Evolutionary conservation across 2,888 invertebrate species (phyloP).

Genomic region (Mongoloraphidia duomilia): DNA sequence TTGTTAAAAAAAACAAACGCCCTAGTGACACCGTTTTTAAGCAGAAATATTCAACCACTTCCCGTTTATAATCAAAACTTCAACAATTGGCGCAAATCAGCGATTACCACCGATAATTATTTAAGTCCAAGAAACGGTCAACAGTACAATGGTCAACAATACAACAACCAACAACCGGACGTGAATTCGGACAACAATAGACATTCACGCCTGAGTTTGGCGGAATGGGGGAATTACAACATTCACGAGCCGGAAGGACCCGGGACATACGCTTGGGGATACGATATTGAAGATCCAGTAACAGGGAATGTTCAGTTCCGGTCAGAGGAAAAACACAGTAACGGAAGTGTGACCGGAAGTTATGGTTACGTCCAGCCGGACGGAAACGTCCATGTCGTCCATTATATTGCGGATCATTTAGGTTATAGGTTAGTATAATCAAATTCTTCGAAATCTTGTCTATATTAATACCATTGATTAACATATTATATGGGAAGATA

Average conservation of each 20-base stretch:
- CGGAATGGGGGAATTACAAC: conserved; percentile 29
- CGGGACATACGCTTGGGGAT: conserved; percentile 58
- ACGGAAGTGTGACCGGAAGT: conserved; percentile 57
- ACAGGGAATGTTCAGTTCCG: conserved; percentile 56
- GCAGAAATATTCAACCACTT: too few species aligned
- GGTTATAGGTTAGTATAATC: conserved; percentile 45
- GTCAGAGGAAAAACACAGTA: conserved; percentile 50
- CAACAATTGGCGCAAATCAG: too few species aligned
- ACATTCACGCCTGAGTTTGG: conserved; percentile 17
- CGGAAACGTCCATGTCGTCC: conserved; percentile 42
- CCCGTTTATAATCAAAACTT: too few species aligned
- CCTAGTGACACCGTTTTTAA: too few species aligned
- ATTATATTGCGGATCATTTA: conserved; percentile 46
- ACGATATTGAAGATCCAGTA: conserved; percentile 47
- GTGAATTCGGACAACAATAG: background rate
- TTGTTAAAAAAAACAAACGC: too few species aligned
- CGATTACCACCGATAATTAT: too few species aligned
- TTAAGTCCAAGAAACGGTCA: too few species aligned
- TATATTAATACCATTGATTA: too few species aligned
- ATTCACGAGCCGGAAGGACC: conserved; percentile 33
- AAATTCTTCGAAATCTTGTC: too few species aligned
- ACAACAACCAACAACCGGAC: background rate
- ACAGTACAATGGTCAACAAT: background rate
- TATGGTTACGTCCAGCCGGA: conserved; percentile 55
- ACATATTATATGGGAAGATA: too few species aligned